Base-by-base conservation (phyloP, 2,113 vertebrate species). In the Todiramphus chloris region DNA sequence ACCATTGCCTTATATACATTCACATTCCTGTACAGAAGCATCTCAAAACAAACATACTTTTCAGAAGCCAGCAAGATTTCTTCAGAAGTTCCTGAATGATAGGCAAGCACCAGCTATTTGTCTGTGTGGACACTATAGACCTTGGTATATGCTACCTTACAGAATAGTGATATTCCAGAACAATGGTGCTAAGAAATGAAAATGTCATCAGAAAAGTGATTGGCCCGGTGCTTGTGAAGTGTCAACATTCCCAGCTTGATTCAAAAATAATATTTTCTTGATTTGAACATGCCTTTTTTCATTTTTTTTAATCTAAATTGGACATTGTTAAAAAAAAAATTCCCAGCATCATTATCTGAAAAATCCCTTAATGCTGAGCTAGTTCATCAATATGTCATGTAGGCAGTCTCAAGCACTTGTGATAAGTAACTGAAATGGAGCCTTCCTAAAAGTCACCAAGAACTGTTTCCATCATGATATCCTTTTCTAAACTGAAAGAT, bases 131-230 rank as follows among this genome's bases (percentile, higher is more conserved):
- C 2, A 35, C 21, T 68, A 63, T 11, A 59, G 21, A 19, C 33
- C 64, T 63, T 31, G 3, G 24, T 55, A 55, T 21, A 39, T 7
- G 3, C 6, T 63, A 4, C 16, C 0, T 55, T n/a, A 68, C 0
- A 1, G 28, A 63, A 60, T 37, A 48, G 5, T 33, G 35, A 80
- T 76, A 77, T 51, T 46, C 14, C 50, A 77, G 21, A n/a, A 37
- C 48, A 81, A 66, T 35, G 1, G 3, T n/a, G 11, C 2, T 83
- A 44, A 63, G 43, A 75, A 44, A 11, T 58, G 1, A 55, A 84
- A 72, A 58, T 24, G 4, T 23, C 14, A 44, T n/a, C 31, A 44
- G 24, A 87, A 58, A 18, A 0, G 0, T 60, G 35, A 73, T 10
- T 64, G 10, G 2, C 35, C 23, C 51, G 23, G 66, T 82, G 8